Evolutionary conservation across 2,888 invertebrate genomes (phyloP).

Genomic region (Automeris io): DNA sequence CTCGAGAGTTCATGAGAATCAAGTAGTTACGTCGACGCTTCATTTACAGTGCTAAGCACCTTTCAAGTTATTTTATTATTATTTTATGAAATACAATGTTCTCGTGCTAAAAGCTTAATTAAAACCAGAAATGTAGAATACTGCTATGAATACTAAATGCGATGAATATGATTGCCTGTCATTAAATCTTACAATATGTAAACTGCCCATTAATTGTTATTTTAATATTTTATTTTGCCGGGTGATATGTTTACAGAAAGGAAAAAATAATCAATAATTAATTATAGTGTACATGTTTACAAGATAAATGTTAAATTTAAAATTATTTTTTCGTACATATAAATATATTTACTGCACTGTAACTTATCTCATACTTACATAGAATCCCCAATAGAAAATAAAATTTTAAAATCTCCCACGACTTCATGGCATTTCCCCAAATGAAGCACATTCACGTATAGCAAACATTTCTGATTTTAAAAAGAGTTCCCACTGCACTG

Average conservation of each 20-base stretch:
- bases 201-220: neutral
- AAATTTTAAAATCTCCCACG: constrained; percentile 24
- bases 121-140: no score
- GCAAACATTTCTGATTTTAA: constrained; percentile 9
- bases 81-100: neutral
- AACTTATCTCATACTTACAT: constrained; percentile 1
- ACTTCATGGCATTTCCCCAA: constrained; percentile 26
- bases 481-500: constrained; percentile 47
- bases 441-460: constrained; percentile 16
- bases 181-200: no score
- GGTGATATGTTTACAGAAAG: no score
- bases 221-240: no score
- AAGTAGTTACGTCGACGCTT: neutral
- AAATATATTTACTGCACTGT: neutral
- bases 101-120: neutral
- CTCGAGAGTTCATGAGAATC: constrained; percentile 2
- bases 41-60: constrained; percentile 1
- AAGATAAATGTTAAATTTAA: no score
- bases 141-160: neutral
- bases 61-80: neutral
- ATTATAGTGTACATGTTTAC: no score
- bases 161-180: no score
- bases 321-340: no score
- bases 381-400: neutral
- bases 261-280: no score